phyloP scores from a whole-genome alignment of 2,888 invertebrate genomes.

The Allolobophora icterica region DNA sequence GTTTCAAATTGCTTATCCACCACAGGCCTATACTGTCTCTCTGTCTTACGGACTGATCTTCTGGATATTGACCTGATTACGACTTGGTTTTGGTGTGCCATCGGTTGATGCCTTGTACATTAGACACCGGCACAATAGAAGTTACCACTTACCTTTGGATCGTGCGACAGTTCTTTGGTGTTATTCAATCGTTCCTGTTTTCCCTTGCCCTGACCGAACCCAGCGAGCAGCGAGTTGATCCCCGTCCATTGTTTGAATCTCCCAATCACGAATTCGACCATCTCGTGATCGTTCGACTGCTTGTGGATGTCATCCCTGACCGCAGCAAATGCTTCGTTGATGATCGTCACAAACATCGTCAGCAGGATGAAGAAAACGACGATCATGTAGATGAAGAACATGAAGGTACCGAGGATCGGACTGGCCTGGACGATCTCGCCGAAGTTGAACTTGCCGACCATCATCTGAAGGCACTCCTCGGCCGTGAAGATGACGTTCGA shows the following conservation, averaged over 20 bases:
- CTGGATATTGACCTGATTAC: too few relatives aligned
- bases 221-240: not conserved
- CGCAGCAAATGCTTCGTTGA: constrained; percentile 60
- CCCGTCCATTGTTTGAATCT: constrained; percentile 53
- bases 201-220: not conserved
- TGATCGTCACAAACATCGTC: constrained; percentile 63
- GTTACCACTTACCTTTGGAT: not conserved
- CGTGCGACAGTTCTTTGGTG: not conserved
- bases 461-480: constrained; percentile 62
- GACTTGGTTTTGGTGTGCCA: too few relatives aligned
- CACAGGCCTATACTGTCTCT: not conserved
- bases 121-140: too few relatives aligned
- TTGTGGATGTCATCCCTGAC: constrained; percentile 55
- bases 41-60: too few relatives aligned
- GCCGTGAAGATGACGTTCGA: constrained; percentile 52
- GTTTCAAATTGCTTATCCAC: not conserved
- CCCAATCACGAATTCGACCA: constrained; percentile 58
- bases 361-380: constrained; percentile 59
- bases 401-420: constrained; percentile 53
- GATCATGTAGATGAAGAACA: constrained; percentile 56
- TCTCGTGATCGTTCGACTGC: constrained; percentile 62
- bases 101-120: too few relatives aligned
- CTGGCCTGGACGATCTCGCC: constrained; percentile 54
- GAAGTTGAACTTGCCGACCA: constrained; percentile 65
- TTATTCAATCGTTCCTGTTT: constrained; percentile 6